Conservation (phyloP, 2,888 invertebrate species). For the Stenoptilia bipunctidactyla region DNA sequence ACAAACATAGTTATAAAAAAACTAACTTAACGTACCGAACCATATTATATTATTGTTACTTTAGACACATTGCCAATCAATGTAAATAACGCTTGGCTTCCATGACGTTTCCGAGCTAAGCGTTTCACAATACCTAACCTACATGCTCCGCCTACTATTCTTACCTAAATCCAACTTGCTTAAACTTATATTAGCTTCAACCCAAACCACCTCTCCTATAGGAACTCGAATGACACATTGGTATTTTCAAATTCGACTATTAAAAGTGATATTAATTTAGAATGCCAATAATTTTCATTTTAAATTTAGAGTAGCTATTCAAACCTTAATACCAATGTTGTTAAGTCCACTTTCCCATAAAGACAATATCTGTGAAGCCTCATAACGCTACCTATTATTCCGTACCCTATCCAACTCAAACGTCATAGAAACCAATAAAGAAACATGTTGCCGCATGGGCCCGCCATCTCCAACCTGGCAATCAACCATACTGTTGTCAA, state of each 20-base stretch:
- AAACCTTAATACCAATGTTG: no score
- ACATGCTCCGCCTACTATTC: no score
- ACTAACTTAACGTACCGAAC: slow-evolving; percentile 1
- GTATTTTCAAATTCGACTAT: no score
- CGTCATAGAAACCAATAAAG: slow-evolving; percentile 4
- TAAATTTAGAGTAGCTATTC: no score
- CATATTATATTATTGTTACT: not conserved
- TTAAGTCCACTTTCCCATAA: no score
- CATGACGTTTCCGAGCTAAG: not conserved
- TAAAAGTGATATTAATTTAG: no score
- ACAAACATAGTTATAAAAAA: slow-evolving; percentile 2
- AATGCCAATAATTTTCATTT: no score
- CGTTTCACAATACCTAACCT: no score
- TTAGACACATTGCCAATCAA: not conserved
- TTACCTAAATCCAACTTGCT: no score
- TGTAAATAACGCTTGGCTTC: not conserved
- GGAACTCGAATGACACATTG: no score
- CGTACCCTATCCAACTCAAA: not conserved
- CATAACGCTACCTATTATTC: not conserved
- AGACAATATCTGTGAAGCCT: not conserved
- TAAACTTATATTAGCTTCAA: no score
- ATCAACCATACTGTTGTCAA: slow-evolving; percentile 29
- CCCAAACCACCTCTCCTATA: no score
- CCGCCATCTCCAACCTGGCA: slow-evolving; percentile 24
- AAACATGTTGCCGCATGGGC: slow-evolving; percentile 22